Base-by-base conservation (phyloP, 2,113 vertebrate species). In the Varanus salvator region DNA sequence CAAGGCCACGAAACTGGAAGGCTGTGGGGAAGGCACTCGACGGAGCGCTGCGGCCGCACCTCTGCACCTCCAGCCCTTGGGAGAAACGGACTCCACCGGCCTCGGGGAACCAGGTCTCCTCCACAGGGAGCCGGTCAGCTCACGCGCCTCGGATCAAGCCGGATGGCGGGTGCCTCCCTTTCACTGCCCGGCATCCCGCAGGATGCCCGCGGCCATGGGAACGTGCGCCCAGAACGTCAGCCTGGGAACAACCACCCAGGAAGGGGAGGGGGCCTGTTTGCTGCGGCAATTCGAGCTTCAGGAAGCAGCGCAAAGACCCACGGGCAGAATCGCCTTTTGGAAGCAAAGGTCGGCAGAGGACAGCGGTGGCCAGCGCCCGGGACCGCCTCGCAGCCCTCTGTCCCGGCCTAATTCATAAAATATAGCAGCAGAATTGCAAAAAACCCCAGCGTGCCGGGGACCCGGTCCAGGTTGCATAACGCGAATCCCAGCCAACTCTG, bases 381-480 rank as follows among this genome's bases (percentile, higher is more conserved):
- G 38, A 23, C 21, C 80, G 87, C 17, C 9, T 38, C 4, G 44
- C 50, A 82, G 72, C 31, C 21, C 1, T 2, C 71, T 72, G 92
- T 89, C 8, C 27, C 25, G 89, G 1, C n/a, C 50, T 91, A 89
- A 76, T 48, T 57, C 90, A 52, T 90, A 91, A 94, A 94, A 93
- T 80, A 48, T 68, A 89, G 89, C 52, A 48, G 86, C 87, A 44
- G 25, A n/a, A 92, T 87, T 93, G 90, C 84, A 77, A 94, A 91
- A 64, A 64, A 85, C 88, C 85, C 88, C 88, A 15, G 27, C 71
- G 29, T 11, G 1, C 50, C 44, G 31, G n/a, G 80, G 52, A 38
- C 31, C 77, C 92, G 64, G 75, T 92, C 87, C 84, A 72, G 87
- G n/a, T 95, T 94, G 89, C 89, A 38, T 94, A 95, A 95, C 93